Percentiles rank a stretch among this genome's conserved stretches.
These are phyloP conservation scores for Lacanobia wlatinum DNA, from an alignment of 2,888 invertebrate species.

Conservation along the genomic window DNA sequence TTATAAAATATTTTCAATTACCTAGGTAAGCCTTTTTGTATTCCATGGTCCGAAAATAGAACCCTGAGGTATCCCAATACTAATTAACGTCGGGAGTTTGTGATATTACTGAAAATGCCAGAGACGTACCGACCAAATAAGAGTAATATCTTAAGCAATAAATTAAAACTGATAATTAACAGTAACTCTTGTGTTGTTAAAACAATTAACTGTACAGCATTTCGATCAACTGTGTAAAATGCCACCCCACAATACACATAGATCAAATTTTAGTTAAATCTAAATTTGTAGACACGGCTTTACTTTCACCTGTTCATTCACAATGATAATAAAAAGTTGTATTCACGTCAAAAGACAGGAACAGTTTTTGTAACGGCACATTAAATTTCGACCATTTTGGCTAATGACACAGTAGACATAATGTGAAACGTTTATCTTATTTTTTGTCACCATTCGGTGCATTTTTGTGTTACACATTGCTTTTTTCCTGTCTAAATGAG, in stretches of 20 bases:
- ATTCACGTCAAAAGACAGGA: conserved; percentile 60
- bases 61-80: conserved; percentile 4
- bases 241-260: background rate
- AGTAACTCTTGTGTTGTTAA: background rate
- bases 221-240: background rate
- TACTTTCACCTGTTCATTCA: conserved; percentile 62
- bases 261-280: background rate
- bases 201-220: background rate
- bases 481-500: conserved; percentile 59
- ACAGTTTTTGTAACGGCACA: conserved; percentile 74
- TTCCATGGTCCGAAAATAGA: conserved; percentile 4
- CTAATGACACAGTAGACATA: conserved; percentile 69
- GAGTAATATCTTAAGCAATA: too few relatives aligned
- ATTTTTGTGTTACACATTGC: conserved; percentile 58
- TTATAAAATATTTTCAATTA: background rate
- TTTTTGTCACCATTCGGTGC: conserved; percentile 62
- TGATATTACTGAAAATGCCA: background rate
- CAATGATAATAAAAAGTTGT: conserved; percentile 56
- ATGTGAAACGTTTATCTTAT: conserved; percentile 62
- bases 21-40: background rate
- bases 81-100: background rate
- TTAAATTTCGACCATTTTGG: conserved; percentile 68
- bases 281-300: conserved; percentile 38
- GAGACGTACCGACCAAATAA: too few relatives aligned
- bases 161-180: background rate